Base-by-base conservation (phyloP, 1,140 invertebrate genomes). In the Drosophila sechellia region DNA sequence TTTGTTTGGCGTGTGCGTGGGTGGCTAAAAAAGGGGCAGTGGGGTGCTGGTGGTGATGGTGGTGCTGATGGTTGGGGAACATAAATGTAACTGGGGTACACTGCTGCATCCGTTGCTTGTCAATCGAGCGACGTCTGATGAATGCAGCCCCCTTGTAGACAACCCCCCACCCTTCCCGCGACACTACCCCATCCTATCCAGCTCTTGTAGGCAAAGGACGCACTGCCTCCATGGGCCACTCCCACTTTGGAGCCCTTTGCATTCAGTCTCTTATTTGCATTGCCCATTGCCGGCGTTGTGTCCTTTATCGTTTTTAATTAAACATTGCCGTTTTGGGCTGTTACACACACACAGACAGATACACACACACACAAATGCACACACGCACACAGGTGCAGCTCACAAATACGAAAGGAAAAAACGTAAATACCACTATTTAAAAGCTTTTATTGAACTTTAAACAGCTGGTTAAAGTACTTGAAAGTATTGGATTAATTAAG, bases 281-380 rank as follows among this genome's bases (percentile, higher is more conserved):
- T 75, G 58, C 45, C 27, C 56, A 43, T 56, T 77, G 58, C 48
- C 59, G 48, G 48, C 64, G 56, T 64, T 77, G 70, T 77, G 79
- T 75, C 77, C 73, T 79, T 81, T 75, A 79, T 85, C 81, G 64
- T 64, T 86, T 85, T 85, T 85, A 85, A 85, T 85, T 85, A 85
- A 85, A 85, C 81, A 85, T 86, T 85, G 78, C 78, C 81, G 64
- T 78, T 85, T 77, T 83, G 56, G 64, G 77, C 76, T 68, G 79
- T 73, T 64, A 77, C 65, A 71, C 71, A 27, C 35, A 42, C 31
- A 48, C 59, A n/a, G 12, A 25, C 11, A 48, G 20, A 1, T n/a
- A n/a, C 49, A 68, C 15, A 64, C n/a, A 37, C 34, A 25, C 48
- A 58, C 27, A 55, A 17, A 10, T 45, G 49, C 45, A 5, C 31